Evolutionary conservation across 2,797 vertebrate genomes (phyloP).

Genomic region (Amniataba percoides): DNA sequence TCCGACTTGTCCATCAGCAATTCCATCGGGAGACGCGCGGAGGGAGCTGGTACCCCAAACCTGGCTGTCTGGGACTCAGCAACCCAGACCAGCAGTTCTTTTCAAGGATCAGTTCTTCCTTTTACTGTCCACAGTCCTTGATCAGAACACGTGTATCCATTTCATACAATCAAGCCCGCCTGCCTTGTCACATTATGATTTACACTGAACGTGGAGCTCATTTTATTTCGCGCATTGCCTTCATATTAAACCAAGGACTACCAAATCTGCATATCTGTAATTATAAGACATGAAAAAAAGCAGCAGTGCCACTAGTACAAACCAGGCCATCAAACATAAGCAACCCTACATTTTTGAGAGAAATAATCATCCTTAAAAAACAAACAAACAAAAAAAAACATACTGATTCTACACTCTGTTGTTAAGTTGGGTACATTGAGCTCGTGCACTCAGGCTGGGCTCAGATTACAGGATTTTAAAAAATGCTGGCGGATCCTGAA

Average conservation of each 20-base stretch:
- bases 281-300: too few relatives aligned
- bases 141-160: slow-evolving; percentile 33
- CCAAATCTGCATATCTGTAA: too few relatives aligned
- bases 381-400: too few relatives aligned
- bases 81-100: slow-evolving; percentile 1
- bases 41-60: slow-evolving; percentile 24
- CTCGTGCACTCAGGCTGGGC: neutral
- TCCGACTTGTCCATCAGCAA: slow-evolving; percentile 49
- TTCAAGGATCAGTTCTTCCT: slow-evolving; percentile 4
- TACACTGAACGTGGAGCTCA: slow-evolving; percentile 31
- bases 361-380: too few relatives aligned
- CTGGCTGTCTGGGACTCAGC: neutral
- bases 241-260: too few relatives aligned
- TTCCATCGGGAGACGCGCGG: slow-evolving; percentile 25
- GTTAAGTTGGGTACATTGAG: too few relatives aligned
- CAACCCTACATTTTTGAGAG: too few relatives aligned
- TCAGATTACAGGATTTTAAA: slow-evolving; percentile 24
- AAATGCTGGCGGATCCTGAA: slow-evolving; percentile 20
- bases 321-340: too few relatives aligned
- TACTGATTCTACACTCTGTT: too few relatives aligned
- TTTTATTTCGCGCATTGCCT: too few relatives aligned
- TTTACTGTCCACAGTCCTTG: neutral
- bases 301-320: too few relatives aligned
- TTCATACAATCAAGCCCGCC: slow-evolving; percentile 11
- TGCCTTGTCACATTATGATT: slow-evolving; percentile 41